These are phyloP conservation scores for Hydrocynus forskahlii DNA, from an alignment of 2,797 vertebrate species.

Conservation along the genomic window DNA sequence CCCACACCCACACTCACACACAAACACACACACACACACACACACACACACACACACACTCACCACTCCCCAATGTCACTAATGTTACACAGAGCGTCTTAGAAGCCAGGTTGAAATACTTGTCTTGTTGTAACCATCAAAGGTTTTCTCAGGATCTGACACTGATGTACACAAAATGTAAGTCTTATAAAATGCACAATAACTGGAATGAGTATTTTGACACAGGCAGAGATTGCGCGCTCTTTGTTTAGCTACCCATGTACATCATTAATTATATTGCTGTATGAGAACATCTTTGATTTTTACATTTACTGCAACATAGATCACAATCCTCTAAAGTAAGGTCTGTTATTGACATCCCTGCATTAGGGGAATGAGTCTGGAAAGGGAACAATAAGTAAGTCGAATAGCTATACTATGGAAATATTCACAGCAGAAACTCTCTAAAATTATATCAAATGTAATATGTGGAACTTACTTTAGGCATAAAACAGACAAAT, in stretches of 20 bases:
- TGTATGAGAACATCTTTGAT: conserved; percentile 99
- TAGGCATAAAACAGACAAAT: neutral
- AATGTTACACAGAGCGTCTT: no score
- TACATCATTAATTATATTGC: conserved; percentile 99
- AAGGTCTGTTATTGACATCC: conserved; percentile 97
- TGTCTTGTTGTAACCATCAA: neutral
- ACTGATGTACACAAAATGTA: neutral
- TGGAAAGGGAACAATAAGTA: conserved; percentile 68
- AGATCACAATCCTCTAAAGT: conserved; percentile 99
- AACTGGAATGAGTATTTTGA: conserved; percentile 84
- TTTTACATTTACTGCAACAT: conserved; percentile 99
- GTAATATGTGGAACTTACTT: neutral
- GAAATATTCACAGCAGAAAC: neutral
- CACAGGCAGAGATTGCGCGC: conserved; percentile 97
- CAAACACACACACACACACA: no score
- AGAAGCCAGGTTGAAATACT: no score
- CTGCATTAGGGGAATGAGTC: conserved; percentile 93
- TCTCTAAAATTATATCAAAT: neutral
- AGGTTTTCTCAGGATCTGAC: neutral
- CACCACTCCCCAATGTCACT: no score
- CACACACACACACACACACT: no score
- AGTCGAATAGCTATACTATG: conserved; percentile 30
- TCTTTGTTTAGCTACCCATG: conserved; percentile 98
- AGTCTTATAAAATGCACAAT: conserved; percentile 46
- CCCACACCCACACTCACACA: no score